Base-by-base conservation (phyloP, 92 coral and sea anemone species). In the Actinostola sp. region DNA sequence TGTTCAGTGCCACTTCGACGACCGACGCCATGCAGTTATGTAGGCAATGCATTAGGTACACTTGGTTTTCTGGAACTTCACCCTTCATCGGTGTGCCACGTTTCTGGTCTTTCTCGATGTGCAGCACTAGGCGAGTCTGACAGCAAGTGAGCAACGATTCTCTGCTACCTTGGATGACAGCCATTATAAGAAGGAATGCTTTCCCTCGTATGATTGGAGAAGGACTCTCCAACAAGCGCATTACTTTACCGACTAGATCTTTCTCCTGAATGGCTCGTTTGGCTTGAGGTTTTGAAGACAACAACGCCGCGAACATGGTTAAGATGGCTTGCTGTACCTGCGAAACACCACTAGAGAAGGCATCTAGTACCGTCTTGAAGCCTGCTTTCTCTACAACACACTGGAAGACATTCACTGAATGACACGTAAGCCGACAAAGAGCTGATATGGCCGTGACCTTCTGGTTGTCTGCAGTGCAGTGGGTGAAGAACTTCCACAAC, bases 311-410 rank as follows among this genome's bases (percentile, higher is more conserved):
- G 80, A 95, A 92, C 99, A 95, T 95, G 17, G 99, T 91, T 2
- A 91, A 79, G 28, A 88, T 61, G 25, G 95, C 89, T 67, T 95
- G 99, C 44, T 95, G 99, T 33, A 95, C 91, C 67, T 87, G 90
- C 27, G 97, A 56, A 23, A 95, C 88, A 31, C 90, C 87, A 62
- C 87, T 92, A 45, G 93, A 78, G 62, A 95, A 64, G 56, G 88
- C 81, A 65, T 81, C 79, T 29, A 84, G 66, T 20, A 95, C 99
- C 19, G 90, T 83, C 68, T 81, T 92, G 76, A 88, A 92, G 63
- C 99, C 99, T 25, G 97, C 92, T 66, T 91, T 95, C 61, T 95
- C 99, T 31, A 95, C 80, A 19, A 95, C 99, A 59, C 91, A 97
- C 63, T 95, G 99, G 71, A 95, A 95, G 50, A 89, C 82, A 24